Evolutionary conservation across 35 echinoderm and acorn worm species (phyloP).

Genomic region (Holothuria glaberrima): DNA sequence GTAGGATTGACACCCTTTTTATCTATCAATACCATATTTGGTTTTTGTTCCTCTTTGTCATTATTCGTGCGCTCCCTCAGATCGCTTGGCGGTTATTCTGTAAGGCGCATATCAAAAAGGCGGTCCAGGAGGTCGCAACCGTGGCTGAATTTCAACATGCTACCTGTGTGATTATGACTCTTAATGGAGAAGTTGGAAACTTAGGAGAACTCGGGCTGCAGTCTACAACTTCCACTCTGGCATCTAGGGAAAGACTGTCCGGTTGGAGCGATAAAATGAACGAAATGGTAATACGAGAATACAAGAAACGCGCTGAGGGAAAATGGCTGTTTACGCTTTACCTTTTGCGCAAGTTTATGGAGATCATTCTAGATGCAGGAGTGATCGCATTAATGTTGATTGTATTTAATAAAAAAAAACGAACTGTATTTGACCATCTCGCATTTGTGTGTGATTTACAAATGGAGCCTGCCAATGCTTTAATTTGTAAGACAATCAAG

Average conservation of each 20-base stretch:
- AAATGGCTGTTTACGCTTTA: not conserved
- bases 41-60: not conserved
- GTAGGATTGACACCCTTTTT: not conserved
- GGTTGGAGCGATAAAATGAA: not conserved
- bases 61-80: not conserved
- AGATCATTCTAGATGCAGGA: not conserved
- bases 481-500: not conserved
- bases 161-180: not conserved
- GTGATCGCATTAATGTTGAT: not conserved
- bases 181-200: too few species aligned
- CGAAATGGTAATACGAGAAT: not conserved
- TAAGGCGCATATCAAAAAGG: conserved; percentile 16
- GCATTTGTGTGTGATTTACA: conserved; percentile 29
- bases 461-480: not conserved
- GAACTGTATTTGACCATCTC: not conserved
- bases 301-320: not conserved
- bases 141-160: conserved; percentile 29
- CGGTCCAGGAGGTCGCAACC: not conserved
- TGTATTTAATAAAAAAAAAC: not conserved
- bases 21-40: conserved; percentile 21
- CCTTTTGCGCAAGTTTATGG: not conserved
- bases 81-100: conserved; percentile 11
- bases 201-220: too few species aligned
- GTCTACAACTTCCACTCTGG: not conserved
- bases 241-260: not conserved